Percentiles rank a stretch among this genome's conserved stretches.
Conservation (phyloP, 53 echinoderm and acorn worm genomes). For the Paelopatides confundens region DNA sequence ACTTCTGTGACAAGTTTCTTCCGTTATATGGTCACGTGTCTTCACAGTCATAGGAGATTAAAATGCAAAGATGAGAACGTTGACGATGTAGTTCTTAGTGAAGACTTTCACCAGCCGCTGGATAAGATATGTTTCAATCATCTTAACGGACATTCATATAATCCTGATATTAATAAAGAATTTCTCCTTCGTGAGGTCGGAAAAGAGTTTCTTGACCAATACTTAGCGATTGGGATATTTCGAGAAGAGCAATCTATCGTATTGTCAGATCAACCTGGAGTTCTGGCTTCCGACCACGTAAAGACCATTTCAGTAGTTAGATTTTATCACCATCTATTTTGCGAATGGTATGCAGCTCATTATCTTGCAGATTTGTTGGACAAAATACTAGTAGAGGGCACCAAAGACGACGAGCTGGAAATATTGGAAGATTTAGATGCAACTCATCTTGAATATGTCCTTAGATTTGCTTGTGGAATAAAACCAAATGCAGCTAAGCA, state of each 20-base stretch:
- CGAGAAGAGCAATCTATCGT: not conserved
- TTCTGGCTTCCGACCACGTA: not conserved
- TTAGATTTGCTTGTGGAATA: not conserved
- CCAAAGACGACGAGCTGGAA: not conserved
- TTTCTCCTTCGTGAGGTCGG: not conserved
- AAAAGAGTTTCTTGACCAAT: not conserved
- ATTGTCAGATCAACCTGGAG: not conserved
- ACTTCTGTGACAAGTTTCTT: not conserved
- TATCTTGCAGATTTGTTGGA: not conserved
- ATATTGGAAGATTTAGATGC: not conserved
- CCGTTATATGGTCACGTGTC: not conserved
- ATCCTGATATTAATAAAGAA: not conserved
- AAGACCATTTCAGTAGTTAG: not conserved
- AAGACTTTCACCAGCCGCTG: not conserved
- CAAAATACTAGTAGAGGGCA: not conserved
- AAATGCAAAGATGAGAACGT: not conserved
- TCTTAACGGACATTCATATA: not conserved
- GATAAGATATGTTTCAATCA: not conserved
- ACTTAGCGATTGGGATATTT: not conserved
- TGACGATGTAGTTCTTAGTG: not conserved
- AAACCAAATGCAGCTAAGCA: not conserved
- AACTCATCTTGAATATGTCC: not conserved
- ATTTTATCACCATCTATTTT: not conserved
- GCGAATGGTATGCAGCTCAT: slow-evolving; percentile 12
- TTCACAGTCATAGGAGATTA: not conserved